Evolutionary conservation across 1,140 invertebrate species (phyloP).

Genomic region (Penaeus japonicus): DNA sequence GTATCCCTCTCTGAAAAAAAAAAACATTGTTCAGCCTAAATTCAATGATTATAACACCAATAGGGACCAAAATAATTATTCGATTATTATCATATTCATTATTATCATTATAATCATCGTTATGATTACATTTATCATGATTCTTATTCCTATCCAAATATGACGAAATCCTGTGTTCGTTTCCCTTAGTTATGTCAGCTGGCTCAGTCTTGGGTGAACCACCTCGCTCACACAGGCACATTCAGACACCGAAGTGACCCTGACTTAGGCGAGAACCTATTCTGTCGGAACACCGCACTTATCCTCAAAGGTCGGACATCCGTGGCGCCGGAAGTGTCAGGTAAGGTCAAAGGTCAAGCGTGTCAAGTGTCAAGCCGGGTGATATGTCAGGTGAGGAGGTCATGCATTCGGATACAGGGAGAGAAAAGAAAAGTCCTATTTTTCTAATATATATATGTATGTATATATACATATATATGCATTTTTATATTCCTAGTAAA

Average conservation of each 20-base stretch:
- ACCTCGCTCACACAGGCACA: conserved; percentile 72
- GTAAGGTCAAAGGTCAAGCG: background rate
- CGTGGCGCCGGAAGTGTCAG: conserved; percentile 67
- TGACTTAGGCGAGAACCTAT: conserved; percentile 81
- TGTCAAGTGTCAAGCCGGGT: background rate
- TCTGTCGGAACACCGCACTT: conserved; percentile 74
- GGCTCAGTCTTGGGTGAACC: conserved; percentile 83
- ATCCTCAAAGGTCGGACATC: conserved; percentile 73
- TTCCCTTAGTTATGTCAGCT: conserved; percentile 71
- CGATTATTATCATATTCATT: too few relatives aligned
- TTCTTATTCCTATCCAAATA: too few relatives aligned
- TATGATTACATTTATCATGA: too few relatives aligned
- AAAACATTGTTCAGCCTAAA: too few relatives aligned
- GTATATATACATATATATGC: too few relatives aligned
- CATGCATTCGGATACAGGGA: too few relatives aligned
- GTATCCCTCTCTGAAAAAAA: too few relatives aligned
- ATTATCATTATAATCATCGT: too few relatives aligned
- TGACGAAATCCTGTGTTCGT: background rate
- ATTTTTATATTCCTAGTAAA: too few relatives aligned
- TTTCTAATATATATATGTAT: too few relatives aligned
- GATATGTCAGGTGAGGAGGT: background rate
- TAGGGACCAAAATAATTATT: too few relatives aligned
- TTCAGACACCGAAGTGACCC: conserved; percentile 74
- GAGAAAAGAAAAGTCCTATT: background rate
- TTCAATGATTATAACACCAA: too few relatives aligned